A percentile compares a stretch with the other conserved stretches of the same genome.
phyloP scores from a whole-genome alignment of 92 coral and sea anemone species.

The Nematostella vectensis region DNA sequence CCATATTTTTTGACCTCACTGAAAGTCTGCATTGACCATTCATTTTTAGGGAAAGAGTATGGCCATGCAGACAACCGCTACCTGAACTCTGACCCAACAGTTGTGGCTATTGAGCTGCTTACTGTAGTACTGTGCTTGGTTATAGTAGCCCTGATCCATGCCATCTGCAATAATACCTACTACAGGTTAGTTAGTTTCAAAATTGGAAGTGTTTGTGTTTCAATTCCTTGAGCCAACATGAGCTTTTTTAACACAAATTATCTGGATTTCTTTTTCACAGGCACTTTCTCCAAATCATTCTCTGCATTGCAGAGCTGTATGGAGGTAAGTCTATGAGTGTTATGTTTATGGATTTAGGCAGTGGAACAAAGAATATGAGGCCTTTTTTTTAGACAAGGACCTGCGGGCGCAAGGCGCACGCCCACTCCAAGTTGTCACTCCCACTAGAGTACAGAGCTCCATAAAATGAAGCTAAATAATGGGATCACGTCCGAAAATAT shows the following conservation, averaged over 20 bases:
- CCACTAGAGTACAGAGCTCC: too few species aligned
- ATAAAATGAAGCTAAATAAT: too few species aligned
- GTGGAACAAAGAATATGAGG: too few species aligned
- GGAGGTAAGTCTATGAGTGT: slow-evolving; percentile 40
- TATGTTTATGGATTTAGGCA: neutral
- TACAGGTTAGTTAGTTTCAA: slow-evolving; percentile 60
- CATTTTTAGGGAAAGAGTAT: slow-evolving; percentile 67
- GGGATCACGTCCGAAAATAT: too few species aligned
- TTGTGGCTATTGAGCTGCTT: slow-evolving; percentile 54
- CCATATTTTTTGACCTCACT: too few species aligned
- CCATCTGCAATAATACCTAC: slow-evolving; percentile 33
- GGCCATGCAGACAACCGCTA: slow-evolving; percentile 64
- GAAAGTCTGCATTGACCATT: too few species aligned
- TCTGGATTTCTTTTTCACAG: slow-evolving; percentile 15
- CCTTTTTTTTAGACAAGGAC: too few species aligned
- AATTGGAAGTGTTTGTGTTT: too few species aligned
- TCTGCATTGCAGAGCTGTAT: slow-evolving; percentile 57
- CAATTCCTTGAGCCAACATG: too few species aligned
- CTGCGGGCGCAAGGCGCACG: too few species aligned
- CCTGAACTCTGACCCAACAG: slow-evolving; percentile 57
- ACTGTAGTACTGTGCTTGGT: slow-evolving; percentile 51
- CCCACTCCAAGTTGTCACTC: too few species aligned
- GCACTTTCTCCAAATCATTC: slow-evolving; percentile 55
- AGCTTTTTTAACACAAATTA: too few species aligned
- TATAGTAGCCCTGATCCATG: slow-evolving; percentile 43